These are phyloP conservation scores for Peucedramus taeniatus DNA, from an alignment of 2,113 vertebrate genomes.

Conservation along the genomic window DNA sequence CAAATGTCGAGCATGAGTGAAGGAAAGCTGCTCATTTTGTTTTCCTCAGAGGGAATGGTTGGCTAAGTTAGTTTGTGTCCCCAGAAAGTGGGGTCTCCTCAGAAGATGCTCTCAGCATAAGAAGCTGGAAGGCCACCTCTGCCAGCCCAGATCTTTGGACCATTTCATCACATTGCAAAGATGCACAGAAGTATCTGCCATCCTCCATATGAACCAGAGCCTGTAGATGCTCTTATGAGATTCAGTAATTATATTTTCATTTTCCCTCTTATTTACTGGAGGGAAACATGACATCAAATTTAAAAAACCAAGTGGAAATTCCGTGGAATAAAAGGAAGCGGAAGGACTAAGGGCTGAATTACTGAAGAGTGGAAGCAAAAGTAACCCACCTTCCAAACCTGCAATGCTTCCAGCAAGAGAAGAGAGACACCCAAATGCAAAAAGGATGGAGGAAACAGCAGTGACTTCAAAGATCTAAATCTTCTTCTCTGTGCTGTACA, in stretches of 20 bases:
- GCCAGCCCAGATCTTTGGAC: background rate
- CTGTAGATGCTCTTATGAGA: background rate
- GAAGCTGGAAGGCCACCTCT: background rate
- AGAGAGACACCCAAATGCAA: background rate
- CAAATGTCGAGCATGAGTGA: background rate
- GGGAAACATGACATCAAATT: background rate
- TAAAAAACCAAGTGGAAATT: background rate
- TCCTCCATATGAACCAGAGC: background rate
- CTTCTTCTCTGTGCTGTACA: background rate
- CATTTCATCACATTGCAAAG: background rate
- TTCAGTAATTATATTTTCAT: background rate
- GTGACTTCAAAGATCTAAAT: background rate
- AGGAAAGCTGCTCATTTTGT: background rate
- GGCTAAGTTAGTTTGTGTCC: background rate
- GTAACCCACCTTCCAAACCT: background rate
- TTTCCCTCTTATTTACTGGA: background rate
- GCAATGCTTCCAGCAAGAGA: background rate
- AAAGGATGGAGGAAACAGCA: background rate
- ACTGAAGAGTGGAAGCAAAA: background rate
- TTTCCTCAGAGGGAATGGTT: background rate
- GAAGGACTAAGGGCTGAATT: background rate
- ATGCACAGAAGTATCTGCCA: background rate
- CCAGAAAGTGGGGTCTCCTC: background rate
- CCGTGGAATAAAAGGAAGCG: background rate
- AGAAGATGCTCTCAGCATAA: background rate